Evolutionary conservation across 2,113 vertebrate species (phyloP).

Genomic region (Ptilorrhoa leucosticta): DNA sequence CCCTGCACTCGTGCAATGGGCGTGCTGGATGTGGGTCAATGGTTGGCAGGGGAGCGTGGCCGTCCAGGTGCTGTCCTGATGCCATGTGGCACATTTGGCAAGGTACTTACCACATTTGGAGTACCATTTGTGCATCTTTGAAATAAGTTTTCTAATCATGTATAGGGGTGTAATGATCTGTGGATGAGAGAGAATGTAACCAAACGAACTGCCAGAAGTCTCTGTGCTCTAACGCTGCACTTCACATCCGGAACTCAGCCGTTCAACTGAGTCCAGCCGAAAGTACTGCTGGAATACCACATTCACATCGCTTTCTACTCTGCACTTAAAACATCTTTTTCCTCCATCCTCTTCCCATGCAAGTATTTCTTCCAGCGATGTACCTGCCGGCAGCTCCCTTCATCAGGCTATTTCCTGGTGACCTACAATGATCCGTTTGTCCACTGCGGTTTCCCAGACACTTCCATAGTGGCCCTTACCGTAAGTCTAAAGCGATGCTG

Average conservation of each 20-base stretch:
- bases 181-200: neutral
- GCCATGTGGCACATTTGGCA: neutral
- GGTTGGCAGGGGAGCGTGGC: neutral
- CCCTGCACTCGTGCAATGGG: fast-evolving
- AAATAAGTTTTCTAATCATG: neutral
- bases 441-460: fast-evolving
- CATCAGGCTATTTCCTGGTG: neutral
- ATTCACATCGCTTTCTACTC: neutral
- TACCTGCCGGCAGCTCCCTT: neutral
- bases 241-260: neutral
- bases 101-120: neutral
- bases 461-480: fast-evolving
- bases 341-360: neutral
- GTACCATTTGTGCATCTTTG: neutral
- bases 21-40: neutral
- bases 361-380: neutral
- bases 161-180: neutral
- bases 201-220: neutral
- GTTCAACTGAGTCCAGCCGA: neutral
- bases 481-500: neutral
- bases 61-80: neutral
- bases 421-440: fast-evolving
- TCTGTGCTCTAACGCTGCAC: neutral
- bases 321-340: neutral
- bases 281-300: neutral